Conservation (phyloP, 2,888 invertebrate species). For the Tenthredo notha region DNA sequence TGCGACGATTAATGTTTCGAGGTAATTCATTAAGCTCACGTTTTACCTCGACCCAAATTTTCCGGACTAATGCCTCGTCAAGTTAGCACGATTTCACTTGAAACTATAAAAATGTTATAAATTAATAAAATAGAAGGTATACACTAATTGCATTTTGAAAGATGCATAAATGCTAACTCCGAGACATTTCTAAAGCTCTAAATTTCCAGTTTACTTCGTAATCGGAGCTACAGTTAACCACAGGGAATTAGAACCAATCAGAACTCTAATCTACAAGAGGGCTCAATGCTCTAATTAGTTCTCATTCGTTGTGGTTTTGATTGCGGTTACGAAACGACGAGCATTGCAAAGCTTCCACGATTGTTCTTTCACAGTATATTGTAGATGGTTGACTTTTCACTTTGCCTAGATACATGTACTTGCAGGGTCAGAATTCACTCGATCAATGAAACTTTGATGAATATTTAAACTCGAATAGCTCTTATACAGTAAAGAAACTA, state of each 20-base stretch:
- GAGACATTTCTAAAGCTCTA: background rate
- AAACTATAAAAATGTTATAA: background rate
- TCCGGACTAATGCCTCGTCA: background rate
- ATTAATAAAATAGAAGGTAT: background rate
- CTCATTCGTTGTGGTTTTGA: conserved; percentile 16
- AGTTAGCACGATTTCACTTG: background rate
- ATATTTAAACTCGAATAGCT: background rate
- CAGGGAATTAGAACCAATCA: conserved; percentile 20
- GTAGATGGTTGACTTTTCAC: background rate
- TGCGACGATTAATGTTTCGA: background rate
- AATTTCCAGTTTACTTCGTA: background rate
- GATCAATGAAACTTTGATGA: background rate
- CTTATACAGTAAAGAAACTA: background rate
- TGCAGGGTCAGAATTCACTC: background rate
- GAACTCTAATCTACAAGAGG: conserved; percentile 10
- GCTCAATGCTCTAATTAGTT: conserved; percentile 33
- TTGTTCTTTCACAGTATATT: background rate
- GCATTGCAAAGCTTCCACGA: background rate
- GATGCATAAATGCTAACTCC: background rate
- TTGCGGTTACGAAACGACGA: background rate
- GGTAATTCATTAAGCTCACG: background rate
- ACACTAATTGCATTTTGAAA: background rate
- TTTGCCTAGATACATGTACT: background rate
- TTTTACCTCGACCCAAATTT: background rate
- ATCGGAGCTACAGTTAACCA: background rate